These are phyloP conservation scores for Antechinus stuartii DNA, from an alignment of 2,113 vertebrate genomes.

Conservation along the genomic window DNA sequence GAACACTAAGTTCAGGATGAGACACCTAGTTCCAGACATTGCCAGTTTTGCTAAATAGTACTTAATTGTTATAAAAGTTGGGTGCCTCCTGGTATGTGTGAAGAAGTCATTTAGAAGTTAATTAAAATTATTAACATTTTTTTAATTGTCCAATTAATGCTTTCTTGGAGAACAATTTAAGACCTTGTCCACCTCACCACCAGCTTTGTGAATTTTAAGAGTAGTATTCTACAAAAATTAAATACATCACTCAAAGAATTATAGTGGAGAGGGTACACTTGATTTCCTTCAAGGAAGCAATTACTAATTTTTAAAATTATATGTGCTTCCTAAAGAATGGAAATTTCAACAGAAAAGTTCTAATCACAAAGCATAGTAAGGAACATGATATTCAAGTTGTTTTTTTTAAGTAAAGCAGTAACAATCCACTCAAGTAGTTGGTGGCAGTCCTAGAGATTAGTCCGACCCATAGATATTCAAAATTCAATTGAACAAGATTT, in stretches of 20 bases:
- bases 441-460: not conserved
- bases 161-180: not conserved
- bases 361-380: not conserved
- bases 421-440: not conserved
- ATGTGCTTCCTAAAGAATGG: not conserved
- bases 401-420: not conserved
- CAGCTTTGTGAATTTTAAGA: not conserved
- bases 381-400: not conserved
- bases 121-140: not conserved
- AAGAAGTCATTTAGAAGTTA: not conserved
- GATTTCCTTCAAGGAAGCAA: not conserved
- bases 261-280: not conserved
- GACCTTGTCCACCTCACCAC: not conserved
- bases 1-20: not conserved
- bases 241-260: not conserved
- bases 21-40: not conserved
- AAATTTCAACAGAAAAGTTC: not conserved
- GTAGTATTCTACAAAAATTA: not conserved
- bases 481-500: conserved; percentile 17
- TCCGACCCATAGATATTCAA: not conserved
- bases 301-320: not conserved
- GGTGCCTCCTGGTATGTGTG: not conserved
- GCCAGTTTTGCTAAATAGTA: not conserved
- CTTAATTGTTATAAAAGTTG: not conserved
- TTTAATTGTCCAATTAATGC: not conserved